Evolutionary conservation across 2,888 invertebrate species (phyloP).

Genomic region (Magallana nippona): DNA sequence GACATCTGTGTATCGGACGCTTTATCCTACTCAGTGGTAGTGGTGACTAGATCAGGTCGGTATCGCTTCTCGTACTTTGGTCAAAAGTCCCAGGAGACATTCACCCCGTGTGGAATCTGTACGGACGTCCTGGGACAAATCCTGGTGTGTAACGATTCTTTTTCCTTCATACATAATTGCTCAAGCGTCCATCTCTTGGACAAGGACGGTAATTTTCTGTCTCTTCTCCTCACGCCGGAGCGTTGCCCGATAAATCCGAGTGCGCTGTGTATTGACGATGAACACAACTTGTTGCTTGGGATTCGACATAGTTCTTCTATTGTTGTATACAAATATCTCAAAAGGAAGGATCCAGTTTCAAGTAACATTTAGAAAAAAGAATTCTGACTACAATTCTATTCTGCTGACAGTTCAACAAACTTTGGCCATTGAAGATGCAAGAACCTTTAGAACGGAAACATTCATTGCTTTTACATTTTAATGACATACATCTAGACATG

Average conservation of each 20-base stretch:
- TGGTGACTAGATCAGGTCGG: background rate
- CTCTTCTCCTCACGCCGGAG: background rate
- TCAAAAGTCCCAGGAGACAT: background rate
- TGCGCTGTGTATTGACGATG: background rate
- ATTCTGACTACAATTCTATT: too few relatives aligned
- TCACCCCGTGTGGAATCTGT: background rate
- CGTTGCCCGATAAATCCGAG: background rate
- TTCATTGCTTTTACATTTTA: too few relatives aligned
- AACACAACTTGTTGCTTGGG: constrained; percentile 6
- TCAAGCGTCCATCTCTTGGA: background rate
- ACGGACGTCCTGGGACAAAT: background rate
- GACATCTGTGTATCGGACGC: background rate
- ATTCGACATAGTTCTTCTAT: background rate
- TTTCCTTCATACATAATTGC: background rate
- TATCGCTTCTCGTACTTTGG: background rate
- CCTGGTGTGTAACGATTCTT: too few relatives aligned
- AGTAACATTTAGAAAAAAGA: too few relatives aligned
- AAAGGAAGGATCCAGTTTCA: too few relatives aligned
- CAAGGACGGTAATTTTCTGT: background rate
- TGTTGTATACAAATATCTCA: background rate
- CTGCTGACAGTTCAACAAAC: too few relatives aligned
- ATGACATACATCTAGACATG: too few relatives aligned
- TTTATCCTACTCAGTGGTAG: background rate
- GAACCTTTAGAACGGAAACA: too few relatives aligned
- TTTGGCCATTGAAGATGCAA: too few relatives aligned